Evolutionary conservation across 2,797 vertebrate species (phyloP).

Genomic region (Sebastes baramenuke): DNA sequence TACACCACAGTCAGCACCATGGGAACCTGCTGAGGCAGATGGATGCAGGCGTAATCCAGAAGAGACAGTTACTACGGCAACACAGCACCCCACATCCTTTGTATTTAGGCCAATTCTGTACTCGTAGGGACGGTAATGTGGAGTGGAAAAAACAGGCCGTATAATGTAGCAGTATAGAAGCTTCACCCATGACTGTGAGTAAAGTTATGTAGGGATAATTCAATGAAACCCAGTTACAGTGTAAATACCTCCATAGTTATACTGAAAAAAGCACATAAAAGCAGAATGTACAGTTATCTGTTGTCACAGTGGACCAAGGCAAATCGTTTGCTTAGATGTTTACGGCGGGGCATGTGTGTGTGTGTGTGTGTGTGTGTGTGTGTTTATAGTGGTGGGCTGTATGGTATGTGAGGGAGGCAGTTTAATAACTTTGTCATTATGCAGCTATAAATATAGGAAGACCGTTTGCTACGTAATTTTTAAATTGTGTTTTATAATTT

Average conservation of each 20-base stretch:
- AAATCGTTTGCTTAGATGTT: constrained; percentile 29
- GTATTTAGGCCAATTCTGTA: constrained; percentile 27
- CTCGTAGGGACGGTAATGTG: constrained; percentile 9
- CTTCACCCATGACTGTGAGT: constrained; percentile 25
- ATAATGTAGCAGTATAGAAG: constrained; percentile 44
- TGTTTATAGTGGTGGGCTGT: background rate
- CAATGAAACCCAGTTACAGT: constrained; percentile 11
- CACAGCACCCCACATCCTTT: constrained; percentile 29
- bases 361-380: background rate
- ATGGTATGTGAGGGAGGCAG: background rate
- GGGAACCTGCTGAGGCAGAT: constrained; percentile 82
- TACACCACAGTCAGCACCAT: constrained; percentile 95
- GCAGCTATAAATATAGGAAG: constrained; percentile 22
- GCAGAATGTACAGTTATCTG: background rate
- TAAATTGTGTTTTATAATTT: constrained; percentile 14
- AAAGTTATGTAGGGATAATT: constrained; percentile 2
- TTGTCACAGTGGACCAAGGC: constrained; percentile 4
- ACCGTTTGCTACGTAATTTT: constrained; percentile 3
- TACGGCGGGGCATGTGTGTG: background rate
- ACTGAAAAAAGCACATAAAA: constrained; percentile 31
- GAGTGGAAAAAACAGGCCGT: constrained; percentile 6
- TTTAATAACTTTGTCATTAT: constrained; percentile 22
- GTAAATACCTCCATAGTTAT: constrained; percentile 38
- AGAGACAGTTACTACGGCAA: constrained; percentile 52
- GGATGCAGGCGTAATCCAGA: constrained; percentile 20